These are phyloP conservation scores for Aurelia aurita DNA, from an alignment of 30 jellyfish, hydroid and myxozoan species.

Conservation along the genomic window DNA sequence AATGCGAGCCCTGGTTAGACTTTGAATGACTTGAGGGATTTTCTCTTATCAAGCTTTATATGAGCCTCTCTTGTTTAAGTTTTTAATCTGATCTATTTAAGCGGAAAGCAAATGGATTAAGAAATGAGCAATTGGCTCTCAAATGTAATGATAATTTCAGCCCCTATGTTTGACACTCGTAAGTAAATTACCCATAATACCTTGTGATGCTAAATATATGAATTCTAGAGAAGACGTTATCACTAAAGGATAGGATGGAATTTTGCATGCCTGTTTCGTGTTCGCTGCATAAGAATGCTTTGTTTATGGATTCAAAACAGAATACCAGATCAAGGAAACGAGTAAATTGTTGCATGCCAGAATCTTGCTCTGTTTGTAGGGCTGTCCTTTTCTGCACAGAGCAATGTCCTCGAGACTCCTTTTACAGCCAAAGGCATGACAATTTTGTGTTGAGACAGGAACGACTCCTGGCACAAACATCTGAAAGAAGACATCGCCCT, in stretches of 20 bases:
- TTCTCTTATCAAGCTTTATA: constrained; percentile 28
- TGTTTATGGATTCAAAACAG: background rate
- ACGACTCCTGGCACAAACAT: background rate
- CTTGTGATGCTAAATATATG: background rate
- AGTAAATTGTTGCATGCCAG: constrained; percentile 15
- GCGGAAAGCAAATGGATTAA: constrained; percentile 47
- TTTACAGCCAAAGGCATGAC: background rate
- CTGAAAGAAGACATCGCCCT: background rate
- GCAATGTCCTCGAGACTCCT: background rate
- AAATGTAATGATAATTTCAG: constrained; percentile 51
- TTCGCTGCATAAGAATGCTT: background rate
- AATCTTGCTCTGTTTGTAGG: constrained; percentile 29
- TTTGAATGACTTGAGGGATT: constrained; percentile 32
- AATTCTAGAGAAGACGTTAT: background rate
- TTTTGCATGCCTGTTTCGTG: background rate
- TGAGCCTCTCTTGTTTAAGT: constrained; percentile 41
- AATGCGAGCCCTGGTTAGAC: constrained; percentile 28
- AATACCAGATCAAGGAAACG: background rate
- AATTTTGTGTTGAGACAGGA: background rate
- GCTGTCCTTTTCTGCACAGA: constrained; percentile 15
- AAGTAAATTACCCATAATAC: background rate
- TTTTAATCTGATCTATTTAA: constrained; percentile 37
- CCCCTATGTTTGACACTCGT: constrained; percentile 12
- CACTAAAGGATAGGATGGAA: background rate
- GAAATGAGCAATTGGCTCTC: constrained; percentile 52